Conservation (phyloP, 1,140 invertebrate species). For the Macrobrachium rosenbergii region DNA sequence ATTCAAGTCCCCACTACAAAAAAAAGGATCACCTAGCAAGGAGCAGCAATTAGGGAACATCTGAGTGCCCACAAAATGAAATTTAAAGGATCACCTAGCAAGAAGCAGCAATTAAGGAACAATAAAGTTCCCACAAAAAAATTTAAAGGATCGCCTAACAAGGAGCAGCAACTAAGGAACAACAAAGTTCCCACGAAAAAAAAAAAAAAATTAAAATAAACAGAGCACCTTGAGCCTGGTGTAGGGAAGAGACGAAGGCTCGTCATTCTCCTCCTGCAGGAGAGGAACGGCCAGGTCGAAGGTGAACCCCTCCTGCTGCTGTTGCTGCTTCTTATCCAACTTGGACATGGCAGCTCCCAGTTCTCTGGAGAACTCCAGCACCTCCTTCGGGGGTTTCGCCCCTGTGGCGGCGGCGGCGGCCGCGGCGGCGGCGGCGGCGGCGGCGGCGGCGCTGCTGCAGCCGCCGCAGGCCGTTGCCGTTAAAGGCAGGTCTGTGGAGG, state of each 20-base stretch:
- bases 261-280: slow-evolving; percentile 27
- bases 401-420: not conserved
- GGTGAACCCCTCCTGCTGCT: slow-evolving; percentile 14
- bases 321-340: not conserved
- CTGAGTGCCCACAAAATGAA: too few species aligned
- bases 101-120: too few species aligned
- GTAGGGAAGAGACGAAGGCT: slow-evolving; percentile 34
- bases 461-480: not conserved
- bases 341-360: slow-evolving; percentile 13
- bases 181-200: not conserved
- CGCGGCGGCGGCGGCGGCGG: not conserved
- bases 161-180: too few species aligned
- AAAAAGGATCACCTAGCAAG: too few species aligned
- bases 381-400: not conserved
- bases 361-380: not conserved
- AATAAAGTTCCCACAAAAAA: too few species aligned
- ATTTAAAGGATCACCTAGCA: too few species aligned
- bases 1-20: too few species aligned
- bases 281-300: slow-evolving; percentile 32
- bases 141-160: too few species aligned
- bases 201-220: not conserved
- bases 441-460: not conserved
- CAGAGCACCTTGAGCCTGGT: slow-evolving; percentile 36
- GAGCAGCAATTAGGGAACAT: too few species aligned
- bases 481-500: too few species aligned